These are phyloP conservation scores for Neoaliturus tenellus DNA, from an alignment of 2,888 invertebrate species.

Conservation along the genomic window DNA sequence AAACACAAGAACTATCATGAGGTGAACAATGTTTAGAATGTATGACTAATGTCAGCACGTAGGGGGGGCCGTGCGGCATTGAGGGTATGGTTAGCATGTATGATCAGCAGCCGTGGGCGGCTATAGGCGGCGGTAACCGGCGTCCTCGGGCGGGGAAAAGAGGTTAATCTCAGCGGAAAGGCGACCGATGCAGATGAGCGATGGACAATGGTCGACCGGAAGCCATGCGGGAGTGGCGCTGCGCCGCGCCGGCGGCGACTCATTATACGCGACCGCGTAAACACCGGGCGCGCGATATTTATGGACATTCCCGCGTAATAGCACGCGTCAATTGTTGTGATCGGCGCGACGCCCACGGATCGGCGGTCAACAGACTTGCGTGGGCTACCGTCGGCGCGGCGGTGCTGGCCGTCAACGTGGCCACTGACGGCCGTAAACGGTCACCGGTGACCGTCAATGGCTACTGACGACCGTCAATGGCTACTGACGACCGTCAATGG, in stretches of 20 bases:
- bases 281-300: conserved; percentile 40
- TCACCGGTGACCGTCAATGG: too few relatives aligned
- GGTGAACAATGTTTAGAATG: too few relatives aligned
- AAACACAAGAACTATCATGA: too few relatives aligned
- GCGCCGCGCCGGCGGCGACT: background rate
- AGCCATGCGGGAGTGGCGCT: conserved; percentile 24
- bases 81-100: too few relatives aligned
- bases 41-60: too few relatives aligned
- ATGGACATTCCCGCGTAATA: conserved; percentile 47
- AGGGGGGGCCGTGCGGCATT: too few relatives aligned
- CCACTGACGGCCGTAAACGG: too few relatives aligned
- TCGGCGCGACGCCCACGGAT: conserved; percentile 36
- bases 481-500: too few relatives aligned
- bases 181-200: conserved; percentile 48
- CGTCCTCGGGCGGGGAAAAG: conserved; percentile 16
- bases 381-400: background rate
- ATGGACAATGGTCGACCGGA: conserved; percentile 50
- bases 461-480: too few relatives aligned
- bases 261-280: conserved; percentile 40
- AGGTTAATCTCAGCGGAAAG: conserved; percentile 34
- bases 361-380: background rate
- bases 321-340: conserved; percentile 38
- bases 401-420: background rate
- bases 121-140: background rate
- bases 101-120: too few relatives aligned